Evolutionary conservation across 1,140 invertebrate species (phyloP), one percentile per base, ranked within the genome.

Genomic region (Archegozetes longisetosus): DNA sequence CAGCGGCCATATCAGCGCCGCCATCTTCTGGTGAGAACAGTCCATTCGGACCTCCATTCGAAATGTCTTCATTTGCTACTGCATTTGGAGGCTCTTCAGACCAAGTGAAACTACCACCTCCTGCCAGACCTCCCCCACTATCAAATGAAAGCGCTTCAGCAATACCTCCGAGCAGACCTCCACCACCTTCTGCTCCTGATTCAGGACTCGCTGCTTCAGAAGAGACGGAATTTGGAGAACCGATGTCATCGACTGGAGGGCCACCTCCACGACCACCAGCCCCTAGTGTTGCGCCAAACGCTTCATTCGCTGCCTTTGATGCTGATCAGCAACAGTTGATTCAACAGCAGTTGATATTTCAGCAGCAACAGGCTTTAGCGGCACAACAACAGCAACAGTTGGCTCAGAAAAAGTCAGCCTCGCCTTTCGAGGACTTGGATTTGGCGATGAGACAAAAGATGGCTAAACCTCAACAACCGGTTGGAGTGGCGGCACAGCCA

Each of bases 401-500:
- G 9, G 22, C 56, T 3, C 51, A 13, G 13, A 27, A 49, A n/a
- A 22, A 4, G 13, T 47, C 13, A 53, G 27, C 40, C 22, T 62
- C 75, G 65, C 82, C 81, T 23, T 78, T 83, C 67, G 82, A 83
- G 65, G 82, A 84, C 68, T 72, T 84, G 46, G 82, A 83, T 68
- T 80, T 82, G 68, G 80, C 77, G 61, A 83, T 84, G 69, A 72
- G 79, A 20, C 78, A 80, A 75, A 80, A 80, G 40, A 63, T 65
- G 64, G 25, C 49, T 25, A 62, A 60, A 29, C 27, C 32, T 0
- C 55, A 1, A 27, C 12, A 14, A 46, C 60, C 63, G n/a, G 55
- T 61, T 24, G 28, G 47, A 23, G 55, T 60, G 20, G 58, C 57
- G 47, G 60, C 60, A 22, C 57, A 52, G 1, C 48, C 57, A 25